These are phyloP conservation scores for Microcebus murinus DNA, from an alignment of 2,113 vertebrate genomes.

Conservation along the genomic window DNA sequence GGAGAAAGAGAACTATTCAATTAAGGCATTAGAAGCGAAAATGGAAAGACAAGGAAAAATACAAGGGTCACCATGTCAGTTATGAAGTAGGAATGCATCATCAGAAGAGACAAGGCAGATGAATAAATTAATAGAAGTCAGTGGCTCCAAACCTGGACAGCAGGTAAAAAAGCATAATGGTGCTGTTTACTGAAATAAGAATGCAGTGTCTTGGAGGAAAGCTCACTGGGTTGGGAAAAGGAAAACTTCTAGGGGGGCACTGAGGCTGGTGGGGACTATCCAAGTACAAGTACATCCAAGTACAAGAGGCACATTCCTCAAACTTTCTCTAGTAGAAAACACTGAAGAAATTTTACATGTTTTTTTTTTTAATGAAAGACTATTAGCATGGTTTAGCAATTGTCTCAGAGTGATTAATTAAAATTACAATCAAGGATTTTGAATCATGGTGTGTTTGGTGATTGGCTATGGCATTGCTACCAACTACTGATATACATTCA, in stretches of 20 bases:
- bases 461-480: slow-evolving; percentile 19
- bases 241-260: background rate
- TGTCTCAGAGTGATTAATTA: background rate
- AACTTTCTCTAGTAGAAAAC: background rate
- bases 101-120: background rate
- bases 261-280: background rate
- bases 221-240: background rate
- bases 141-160: background rate
- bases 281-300: background rate
- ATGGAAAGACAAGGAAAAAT: background rate
- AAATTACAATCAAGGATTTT: slow-evolving; percentile 22
- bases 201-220: background rate
- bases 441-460: background rate
- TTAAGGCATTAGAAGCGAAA: background rate
- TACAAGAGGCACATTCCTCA: background rate
- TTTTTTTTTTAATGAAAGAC: background rate
- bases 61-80: too few species aligned
- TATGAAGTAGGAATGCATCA: background rate
- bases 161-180: background rate
- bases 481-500: background rate
- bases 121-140: background rate
- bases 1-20: background rate
- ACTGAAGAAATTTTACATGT: background rate
- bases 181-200: background rate
- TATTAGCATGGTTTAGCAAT: background rate